These are phyloP conservation scores for Liopterus haemorrhoidalis DNA, from an alignment of 2,888 invertebrate genomes.

Conservation along the genomic window DNA sequence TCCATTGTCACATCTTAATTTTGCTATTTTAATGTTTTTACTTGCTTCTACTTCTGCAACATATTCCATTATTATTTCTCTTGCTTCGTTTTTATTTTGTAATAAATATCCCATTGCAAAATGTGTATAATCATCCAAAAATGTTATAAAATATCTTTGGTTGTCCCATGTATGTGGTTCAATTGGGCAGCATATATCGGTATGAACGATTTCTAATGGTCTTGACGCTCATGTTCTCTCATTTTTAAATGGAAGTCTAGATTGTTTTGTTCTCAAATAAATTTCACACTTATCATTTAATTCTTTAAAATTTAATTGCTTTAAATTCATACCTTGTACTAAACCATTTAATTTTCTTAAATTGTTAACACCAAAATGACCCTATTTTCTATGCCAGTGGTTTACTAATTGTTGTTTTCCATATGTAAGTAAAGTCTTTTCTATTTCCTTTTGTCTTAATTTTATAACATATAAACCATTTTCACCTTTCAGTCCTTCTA, in stretches of 20 bases:
- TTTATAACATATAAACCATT: conserved; percentile 10
- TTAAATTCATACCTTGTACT: not conserved
- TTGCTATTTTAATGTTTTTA: conserved; percentile 11
- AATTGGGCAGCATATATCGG: conserved; percentile 38
- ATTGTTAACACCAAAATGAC: conserved; percentile 18
- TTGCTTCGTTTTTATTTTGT: conserved; percentile 7
- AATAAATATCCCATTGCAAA: conserved; percentile 36
- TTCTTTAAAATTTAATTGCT: too few relatives aligned
- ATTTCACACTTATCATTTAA: conserved; percentile 36
- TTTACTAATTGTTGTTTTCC: conserved; percentile 1
- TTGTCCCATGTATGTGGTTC: conserved; percentile 31
- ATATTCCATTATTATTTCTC: conserved; percentile 4
- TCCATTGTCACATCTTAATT: conserved; percentile 14
- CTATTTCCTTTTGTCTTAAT: not conserved
- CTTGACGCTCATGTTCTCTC: conserved; percentile 34
- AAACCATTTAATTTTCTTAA: conserved; percentile 17
- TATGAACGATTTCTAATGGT: conserved; percentile 38
- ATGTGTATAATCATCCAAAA: conserved; percentile 40
- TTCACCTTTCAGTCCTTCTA: conserved; percentile 6
- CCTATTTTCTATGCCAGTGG: conserved; percentile 25
- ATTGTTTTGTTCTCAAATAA: conserved; percentile 38
- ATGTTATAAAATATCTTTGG: conserved; percentile 38
- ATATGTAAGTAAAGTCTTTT: not conserved
- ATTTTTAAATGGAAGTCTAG: conserved; percentile 35
- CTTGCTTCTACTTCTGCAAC: conserved; percentile 11